Conservation (phyloP, 2,113 vertebrate genomes). For the Tachysurus vachellii region DNA sequence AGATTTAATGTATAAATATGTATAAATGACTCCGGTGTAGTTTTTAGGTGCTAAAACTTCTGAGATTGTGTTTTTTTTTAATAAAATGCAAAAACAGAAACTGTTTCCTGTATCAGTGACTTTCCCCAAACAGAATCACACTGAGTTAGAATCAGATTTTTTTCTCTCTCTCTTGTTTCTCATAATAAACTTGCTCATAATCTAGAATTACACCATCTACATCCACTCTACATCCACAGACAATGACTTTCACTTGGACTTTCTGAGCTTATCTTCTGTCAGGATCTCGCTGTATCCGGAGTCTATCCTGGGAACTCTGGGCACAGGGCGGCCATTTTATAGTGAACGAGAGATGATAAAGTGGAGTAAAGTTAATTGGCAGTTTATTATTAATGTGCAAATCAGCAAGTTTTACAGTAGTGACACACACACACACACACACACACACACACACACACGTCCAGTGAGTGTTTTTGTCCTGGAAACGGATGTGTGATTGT, state of each 20-base stretch:
- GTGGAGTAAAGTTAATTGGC: not conserved
- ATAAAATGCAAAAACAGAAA: not conserved
- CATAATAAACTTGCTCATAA: no score
- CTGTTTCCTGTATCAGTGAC: not conserved
- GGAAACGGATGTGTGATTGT: not conserved
- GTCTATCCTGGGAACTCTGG: not conserved
- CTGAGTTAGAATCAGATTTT: not conserved
- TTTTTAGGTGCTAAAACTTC: not conserved
- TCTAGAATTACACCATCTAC: not conserved
- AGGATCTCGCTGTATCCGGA: not conserved
- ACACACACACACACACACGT: not conserved
- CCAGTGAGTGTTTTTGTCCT: not conserved
- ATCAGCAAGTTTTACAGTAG: constrained; percentile 17
- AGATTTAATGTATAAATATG: no score
- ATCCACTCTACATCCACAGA: rapidly evolving
- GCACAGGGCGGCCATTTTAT: not conserved
- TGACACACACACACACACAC: not conserved
- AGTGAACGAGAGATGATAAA: not conserved
- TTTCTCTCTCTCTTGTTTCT: not conserved
- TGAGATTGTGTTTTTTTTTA: not conserved
- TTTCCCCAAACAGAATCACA: not conserved
- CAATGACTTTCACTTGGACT: not conserved
- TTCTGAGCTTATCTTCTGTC: constrained; percentile 36
- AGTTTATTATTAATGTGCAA: not conserved
- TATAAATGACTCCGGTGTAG: not conserved